Evolutionary conservation across 2,113 vertebrate genomes (phyloP), one percentile per base, ranked within the genome.

Genomic region (Gila orcuttii): DNA sequence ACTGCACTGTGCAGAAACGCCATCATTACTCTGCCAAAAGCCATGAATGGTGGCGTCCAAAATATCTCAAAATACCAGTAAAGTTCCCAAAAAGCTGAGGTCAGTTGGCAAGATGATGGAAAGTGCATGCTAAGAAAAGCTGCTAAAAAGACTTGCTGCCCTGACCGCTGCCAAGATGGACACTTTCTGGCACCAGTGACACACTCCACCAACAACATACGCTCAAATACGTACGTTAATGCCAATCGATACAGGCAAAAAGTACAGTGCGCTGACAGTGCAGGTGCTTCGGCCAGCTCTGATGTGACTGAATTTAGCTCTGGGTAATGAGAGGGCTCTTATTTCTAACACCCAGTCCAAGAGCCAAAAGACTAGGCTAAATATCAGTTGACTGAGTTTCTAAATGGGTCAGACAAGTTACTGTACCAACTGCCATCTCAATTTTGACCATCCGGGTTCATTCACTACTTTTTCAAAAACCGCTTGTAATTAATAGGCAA

Each of bases 301-400:
- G 83, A 66, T 33, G 74, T 52, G 21, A 28, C 47, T 59, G 25
- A 42, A 57, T n/a, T 52, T 73, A 79, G 42, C 60, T 50, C n/a
- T 19, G 28, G 42, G 45, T 31, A 59, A 25, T 19, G 15, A 79
- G 28, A 39, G 19, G 66, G 31, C 74, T 87, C 86, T 45, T 8
- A 62, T 88, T 90, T 82, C 89, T 45, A 50, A 79, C 68, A 76
- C 83, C 79, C 8, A 73, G 76, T 39, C 23, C 50, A 39, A 39
- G 28, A 84, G 55, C 23, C 17, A 76, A 82, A 79, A 81, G 13
- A 28, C 59, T n/a, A 81, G 13, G 23, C 59, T n/a, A 57, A 64
- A 23, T 57, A 60, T 50, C 39, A 87, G 13, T 76, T 52, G 33
- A 11, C 33, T 15, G 45, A 39, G 15, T 36, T 76, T 52, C 60